Percentiles rank a stretch among this genome's conserved stretches.
phyloP scores from a whole-genome alignment of 2,888 invertebrate genomes.

The Horisme vitalbata region DNA sequence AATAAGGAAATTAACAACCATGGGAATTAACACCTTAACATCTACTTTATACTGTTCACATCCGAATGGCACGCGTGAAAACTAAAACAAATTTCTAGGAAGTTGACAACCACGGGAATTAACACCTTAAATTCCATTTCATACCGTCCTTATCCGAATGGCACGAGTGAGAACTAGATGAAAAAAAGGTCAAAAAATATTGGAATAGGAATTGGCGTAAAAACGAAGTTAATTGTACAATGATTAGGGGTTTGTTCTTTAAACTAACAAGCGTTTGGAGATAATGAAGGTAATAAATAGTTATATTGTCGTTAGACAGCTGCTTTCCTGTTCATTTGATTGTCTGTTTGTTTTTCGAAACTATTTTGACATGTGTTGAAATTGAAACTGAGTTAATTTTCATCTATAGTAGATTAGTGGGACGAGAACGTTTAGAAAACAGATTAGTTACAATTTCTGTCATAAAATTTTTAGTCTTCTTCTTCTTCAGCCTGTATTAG shows the following conservation, averaged over 20 bases:
- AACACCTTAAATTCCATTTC: neutral
- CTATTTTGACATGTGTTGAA: constrained; percentile 59
- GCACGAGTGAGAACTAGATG: constrained; percentile 7
- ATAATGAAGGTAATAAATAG: constrained; percentile 78
- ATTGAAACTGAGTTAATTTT: no score
- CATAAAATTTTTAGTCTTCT: no score
- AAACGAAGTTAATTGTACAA: constrained; percentile 77
- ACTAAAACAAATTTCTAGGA: neutral
- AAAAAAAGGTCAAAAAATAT: constrained; percentile 32
- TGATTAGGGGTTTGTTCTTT: constrained; percentile 75
- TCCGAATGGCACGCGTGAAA: constrained; percentile 5
- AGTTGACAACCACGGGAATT: constrained; percentile 1
- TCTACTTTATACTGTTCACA: neutral
- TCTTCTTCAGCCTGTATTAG: no score
- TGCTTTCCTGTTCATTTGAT: constrained; percentile 44
- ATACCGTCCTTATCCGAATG: constrained; percentile 7
- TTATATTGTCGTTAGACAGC: constrained; percentile 76
- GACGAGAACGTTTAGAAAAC: no score
- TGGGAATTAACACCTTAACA: constrained; percentile 10
- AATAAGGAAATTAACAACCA: no score
- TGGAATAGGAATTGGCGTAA: constrained; percentile 73
- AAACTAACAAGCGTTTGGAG: constrained; percentile 76
- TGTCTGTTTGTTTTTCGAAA: constrained; percentile 65
- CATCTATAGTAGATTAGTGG: no score
- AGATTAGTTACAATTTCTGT: no score